Base-by-base conservation (phyloP, 2,113 vertebrate species). In the Brienomyrus longianalis region DNA sequence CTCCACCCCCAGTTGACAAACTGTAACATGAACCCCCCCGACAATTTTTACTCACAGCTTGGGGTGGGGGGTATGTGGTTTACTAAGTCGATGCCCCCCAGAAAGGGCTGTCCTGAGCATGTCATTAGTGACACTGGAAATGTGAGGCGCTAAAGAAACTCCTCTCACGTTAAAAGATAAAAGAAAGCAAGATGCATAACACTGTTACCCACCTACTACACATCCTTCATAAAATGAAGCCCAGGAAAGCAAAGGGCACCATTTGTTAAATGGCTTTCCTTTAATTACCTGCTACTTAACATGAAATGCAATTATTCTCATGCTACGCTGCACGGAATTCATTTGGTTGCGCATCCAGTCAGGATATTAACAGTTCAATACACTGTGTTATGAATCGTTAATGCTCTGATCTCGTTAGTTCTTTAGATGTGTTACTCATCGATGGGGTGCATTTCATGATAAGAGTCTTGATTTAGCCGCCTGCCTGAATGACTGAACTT, bases 231-330 rank as follows among this genome's bases (percentile, higher is more conserved):
- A 27, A 86, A 86, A 51, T 86, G 10, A 86, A 51, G 23, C n/a
- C 3, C 45, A 51, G n/a, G 0, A 23, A 50, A 50, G 47, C 47
- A 23, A 27, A 50, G n/a, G 48, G 23, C 4, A 50, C 83, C 15
- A 50, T 86, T 86, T 51, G 83, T 50, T 86, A 86, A 86, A 86
- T 27, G 45, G 45, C 47, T 51, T 48, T 45, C 4, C 45, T 86
- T 86, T 86, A 86, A 50, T 85, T 85, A 50, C 83, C 45, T 86
- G 48, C 48, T 51, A 86, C 83, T 86, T 48, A 13, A 86, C 45
- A 50, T 48, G 48, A 86, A 86, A 50, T 86, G 48, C 45, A 86
- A 86, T 86, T 86, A 86, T 86, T 27, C 83, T 48, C 43, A 86
- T 86, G 83, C 83, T 23, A 86, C 48, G 47, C 74, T 80, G 17